Base-by-base conservation (phyloP, 2,113 vertebrate genomes). In the Petrocephalus microphthalmus region DNA sequence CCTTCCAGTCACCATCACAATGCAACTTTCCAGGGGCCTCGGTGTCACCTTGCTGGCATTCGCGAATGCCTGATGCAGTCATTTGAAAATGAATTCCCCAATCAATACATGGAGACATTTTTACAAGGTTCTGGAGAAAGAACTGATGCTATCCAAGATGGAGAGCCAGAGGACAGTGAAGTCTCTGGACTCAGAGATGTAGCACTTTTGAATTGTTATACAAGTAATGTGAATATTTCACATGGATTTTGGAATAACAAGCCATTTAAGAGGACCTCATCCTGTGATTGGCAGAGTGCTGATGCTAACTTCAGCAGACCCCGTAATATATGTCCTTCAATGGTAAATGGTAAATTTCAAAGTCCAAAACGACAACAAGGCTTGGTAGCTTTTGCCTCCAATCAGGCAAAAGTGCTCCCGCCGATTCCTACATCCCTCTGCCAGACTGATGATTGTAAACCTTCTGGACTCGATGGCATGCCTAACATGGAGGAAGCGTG, bases 281-380 rank as follows among this genome's bases (percentile, higher is more conserved):
- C 42, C 20, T 47, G 81, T 83, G 45, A n/a, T 13, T 83, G 37
- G 45, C 81, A 25, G 7, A 45, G 45, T 83, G 49, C 15, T 47
- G 57, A 37, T 42, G 15, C 25, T 1, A 7, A 52, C 86, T 19
- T 74, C 13, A 42, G 67, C 67, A 74, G 15, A 7, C 5, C 71
- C 33, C 29, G 4, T 74, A 74, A 74, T 74, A 6, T 33, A 37
- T 37, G 71, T 74, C 15, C 71, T 74, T 78, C 37, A 33, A 29
- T 83, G 25, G 64, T 53, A 13, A 53, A 47, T 53, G 47, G 10
- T 64, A 1, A 13, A 7, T 67, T 81, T 7, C 5, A 15, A 37
- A 78, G 2, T 0, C 89, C 88, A 78, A 81, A 89, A 86, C 90
- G 20, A 15, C 10, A 71, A 88, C 49, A 84, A 53, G 17, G 33